These are phyloP conservation scores for Wasmannia auropunctata DNA, from an alignment of 1,140 invertebrate genomes.

Conservation along the genomic window DNA sequence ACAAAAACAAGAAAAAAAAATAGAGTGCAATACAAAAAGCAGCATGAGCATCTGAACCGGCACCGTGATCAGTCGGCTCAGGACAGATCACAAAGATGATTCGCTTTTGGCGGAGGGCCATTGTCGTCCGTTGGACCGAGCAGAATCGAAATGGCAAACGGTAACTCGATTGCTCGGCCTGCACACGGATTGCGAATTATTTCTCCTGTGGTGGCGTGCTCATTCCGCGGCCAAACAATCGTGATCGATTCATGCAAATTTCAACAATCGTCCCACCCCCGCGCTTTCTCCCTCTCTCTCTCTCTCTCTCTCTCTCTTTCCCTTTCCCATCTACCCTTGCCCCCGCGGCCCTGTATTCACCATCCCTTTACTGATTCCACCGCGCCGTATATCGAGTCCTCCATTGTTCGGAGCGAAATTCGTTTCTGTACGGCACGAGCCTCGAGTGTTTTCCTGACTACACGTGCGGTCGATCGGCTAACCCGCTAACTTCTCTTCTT, in stretches of 20 bases:
- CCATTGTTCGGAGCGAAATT: slow-evolving; percentile 78
- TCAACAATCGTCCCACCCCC: slow-evolving; percentile 78
- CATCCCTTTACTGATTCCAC: slow-evolving; percentile 74
- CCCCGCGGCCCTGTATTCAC: slow-evolving; percentile 56
- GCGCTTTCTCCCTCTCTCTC: background rate
- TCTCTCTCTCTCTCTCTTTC: slow-evolving; percentile 30
- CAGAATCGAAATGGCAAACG: slow-evolving; percentile 84
- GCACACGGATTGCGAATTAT: slow-evolving; percentile 83
- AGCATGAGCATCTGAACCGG: slow-evolving; percentile 42
- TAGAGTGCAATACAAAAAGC: slow-evolving; percentile 34
- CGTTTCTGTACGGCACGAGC: slow-evolving; percentile 73
- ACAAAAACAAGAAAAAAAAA: slow-evolving; percentile 28
- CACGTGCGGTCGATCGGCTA: slow-evolving; percentile 60
- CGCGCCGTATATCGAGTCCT: slow-evolving; percentile 75
- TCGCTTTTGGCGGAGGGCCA: slow-evolving; percentile 80
- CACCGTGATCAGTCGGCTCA: slow-evolving; percentile 68
- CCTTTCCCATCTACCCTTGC: slow-evolving; percentile 26
- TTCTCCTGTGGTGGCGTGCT: slow-evolving; percentile 80
- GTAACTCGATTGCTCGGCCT: slow-evolving; percentile 82
- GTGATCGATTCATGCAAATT: slow-evolving; percentile 84
- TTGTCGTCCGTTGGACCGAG: slow-evolving; percentile 82
- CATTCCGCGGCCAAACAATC: slow-evolving; percentile 82
- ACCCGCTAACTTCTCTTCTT: slow-evolving; percentile 58
- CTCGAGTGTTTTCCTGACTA: slow-evolving; percentile 68
- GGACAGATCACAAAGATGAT: slow-evolving; percentile 83